Conservation (phyloP, 2,888 invertebrate species). For the Poecilobothrus nobilitatus region DNA sequence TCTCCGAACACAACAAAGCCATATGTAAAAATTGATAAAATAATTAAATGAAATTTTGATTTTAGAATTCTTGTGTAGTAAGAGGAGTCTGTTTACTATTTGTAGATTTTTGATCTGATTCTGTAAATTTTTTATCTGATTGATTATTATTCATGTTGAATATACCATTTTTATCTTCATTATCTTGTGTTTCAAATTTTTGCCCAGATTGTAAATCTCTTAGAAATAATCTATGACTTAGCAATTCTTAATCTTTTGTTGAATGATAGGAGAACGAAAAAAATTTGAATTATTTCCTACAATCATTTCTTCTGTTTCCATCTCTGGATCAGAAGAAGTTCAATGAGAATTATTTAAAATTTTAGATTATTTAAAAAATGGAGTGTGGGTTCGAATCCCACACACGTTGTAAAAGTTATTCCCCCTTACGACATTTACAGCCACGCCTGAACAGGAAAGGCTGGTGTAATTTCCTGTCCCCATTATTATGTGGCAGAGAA, state of each 20-base stretch:
- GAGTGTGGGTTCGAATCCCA: no score
- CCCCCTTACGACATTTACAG: no score
- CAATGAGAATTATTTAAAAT: not conserved
- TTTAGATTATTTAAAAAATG: no score
- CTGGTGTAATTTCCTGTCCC: no score
- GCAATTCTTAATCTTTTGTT: not conserved
- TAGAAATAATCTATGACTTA: no score
- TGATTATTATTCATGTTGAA: not conserved
- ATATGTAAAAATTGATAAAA: constrained; percentile 45
- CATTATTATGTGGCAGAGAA: no score
- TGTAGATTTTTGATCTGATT: no score
- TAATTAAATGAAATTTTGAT: constrained; percentile 45
- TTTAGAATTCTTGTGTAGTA: constrained; percentile 11
- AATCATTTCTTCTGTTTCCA: constrained; percentile 13
- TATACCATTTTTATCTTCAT: not conserved
- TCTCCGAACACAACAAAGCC: constrained; percentile 40
- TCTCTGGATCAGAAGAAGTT: constrained; percentile 17
- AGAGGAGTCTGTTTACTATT: not conserved
- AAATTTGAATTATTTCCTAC: not conserved
- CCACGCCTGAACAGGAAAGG: no score
- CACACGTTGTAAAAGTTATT: no score
- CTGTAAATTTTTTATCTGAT: no score
- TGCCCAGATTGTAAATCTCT: no score
- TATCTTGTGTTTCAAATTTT: no score
- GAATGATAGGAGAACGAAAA: not conserved